Percentiles rank a stretch among this genome's conserved stretches.
phyloP scores from a whole-genome alignment of 2,888 invertebrate genomes.

The Microplitis manilae region DNA sequence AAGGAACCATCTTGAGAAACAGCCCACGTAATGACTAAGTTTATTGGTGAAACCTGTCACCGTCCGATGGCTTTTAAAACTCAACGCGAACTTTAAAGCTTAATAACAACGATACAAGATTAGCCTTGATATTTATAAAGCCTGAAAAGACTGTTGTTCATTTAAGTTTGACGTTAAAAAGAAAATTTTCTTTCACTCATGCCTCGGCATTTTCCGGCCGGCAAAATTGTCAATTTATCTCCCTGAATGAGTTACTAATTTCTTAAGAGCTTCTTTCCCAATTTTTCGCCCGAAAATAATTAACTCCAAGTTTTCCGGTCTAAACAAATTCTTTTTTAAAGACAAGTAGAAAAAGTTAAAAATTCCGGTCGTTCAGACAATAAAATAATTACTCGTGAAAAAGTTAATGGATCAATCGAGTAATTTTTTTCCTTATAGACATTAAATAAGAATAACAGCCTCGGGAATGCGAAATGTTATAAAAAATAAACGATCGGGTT shows the following conservation, averaged over 20 bases:
- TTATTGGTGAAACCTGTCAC: slow-evolving; percentile 44
- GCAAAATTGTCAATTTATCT: neutral
- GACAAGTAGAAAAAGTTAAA: too few relatives aligned
- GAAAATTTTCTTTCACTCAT: neutral
- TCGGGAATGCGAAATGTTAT: neutral
- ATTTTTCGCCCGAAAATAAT: too few relatives aligned
- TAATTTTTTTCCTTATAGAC: neutral
- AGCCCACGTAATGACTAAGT: slow-evolving; percentile 49
- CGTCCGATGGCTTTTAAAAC: slow-evolving; percentile 26
- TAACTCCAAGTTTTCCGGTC: too few relatives aligned
- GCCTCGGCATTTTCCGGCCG: neutral
- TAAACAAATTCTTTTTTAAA: too few relatives aligned
- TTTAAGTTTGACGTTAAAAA: neutral
- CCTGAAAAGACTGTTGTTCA: neutral
- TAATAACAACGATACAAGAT: slow-evolving; percentile 12
- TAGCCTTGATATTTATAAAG: slow-evolving; percentile 9
- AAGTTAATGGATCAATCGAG: neutral
- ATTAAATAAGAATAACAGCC: neutral
- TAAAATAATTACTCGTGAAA: neutral
- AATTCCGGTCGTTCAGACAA: neutral
- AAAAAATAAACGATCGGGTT: neutral
- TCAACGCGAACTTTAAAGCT: slow-evolving; percentile 9
- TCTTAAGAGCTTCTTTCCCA: neutral
- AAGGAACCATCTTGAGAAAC: slow-evolving; percentile 61
- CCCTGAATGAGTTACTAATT: neutral